Evolutionary conservation across 2,888 invertebrate species (phyloP).

Genomic region (Pachycephus smyrnensis): DNA sequence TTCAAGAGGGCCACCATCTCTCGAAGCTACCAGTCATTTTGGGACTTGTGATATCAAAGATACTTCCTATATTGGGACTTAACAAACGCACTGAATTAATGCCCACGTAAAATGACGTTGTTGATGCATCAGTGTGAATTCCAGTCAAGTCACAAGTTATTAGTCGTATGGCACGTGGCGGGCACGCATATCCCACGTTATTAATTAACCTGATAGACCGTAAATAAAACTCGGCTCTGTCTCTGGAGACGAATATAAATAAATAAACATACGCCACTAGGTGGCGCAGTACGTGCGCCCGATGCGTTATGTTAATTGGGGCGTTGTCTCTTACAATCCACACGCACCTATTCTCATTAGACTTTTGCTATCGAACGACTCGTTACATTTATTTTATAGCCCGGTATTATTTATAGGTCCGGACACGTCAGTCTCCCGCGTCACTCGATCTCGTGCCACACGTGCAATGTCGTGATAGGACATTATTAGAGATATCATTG

Average conservation of each 20-base stretch:
- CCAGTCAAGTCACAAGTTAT: constrained; percentile 36
- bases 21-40: background rate
- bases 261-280: constrained; percentile 56
- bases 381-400: constrained; percentile 58
- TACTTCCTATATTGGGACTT: background rate
- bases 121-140: no score
- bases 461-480: constrained; percentile 48
- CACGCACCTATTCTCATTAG: constrained; percentile 66
- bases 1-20: background rate
- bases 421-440: constrained; percentile 25
- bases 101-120: no score
- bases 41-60: background rate
- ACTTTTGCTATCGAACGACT: constrained; percentile 53
- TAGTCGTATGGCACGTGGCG: constrained; percentile 47
- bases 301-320: constrained; percentile 67
- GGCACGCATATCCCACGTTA: constrained; percentile 46
- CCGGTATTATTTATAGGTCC: constrained; percentile 46
- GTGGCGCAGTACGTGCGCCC: constrained; percentile 28
- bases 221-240: constrained; percentile 53
- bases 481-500: constrained; percentile 41
- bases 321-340: constrained; percentile 64
- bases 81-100: background rate
- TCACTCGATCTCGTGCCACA: constrained; percentile 36
- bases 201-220: constrained; percentile 65
- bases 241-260: constrained; percentile 64